Evolutionary conservation across 1,140 invertebrate genomes (phyloP).

Genomic region (Helicoverpa armigera): DNA sequence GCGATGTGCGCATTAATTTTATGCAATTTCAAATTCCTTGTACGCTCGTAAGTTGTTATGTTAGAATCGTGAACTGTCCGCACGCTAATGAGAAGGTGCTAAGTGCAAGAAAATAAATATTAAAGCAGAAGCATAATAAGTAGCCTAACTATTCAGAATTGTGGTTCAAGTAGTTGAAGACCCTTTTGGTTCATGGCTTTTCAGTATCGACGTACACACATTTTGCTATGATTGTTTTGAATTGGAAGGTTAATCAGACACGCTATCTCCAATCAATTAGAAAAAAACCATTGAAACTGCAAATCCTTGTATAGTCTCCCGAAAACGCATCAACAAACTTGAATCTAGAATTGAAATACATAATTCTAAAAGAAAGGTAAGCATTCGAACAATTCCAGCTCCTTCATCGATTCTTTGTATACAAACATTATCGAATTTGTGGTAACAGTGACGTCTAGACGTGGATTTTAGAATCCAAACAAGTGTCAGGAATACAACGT

Average conservation of each 20-base stretch:
- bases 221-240: too few relatives aligned
- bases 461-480: conserved; percentile 34
- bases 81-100: conserved; percentile 21
- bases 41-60: conserved; percentile 12
- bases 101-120: conserved; percentile 24
- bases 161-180: too few relatives aligned
- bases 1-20: not conserved
- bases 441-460: conserved; percentile 21
- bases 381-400: not conserved
- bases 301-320: too few relatives aligned
- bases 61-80: conserved; percentile 8
- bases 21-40: conserved; percentile 23
- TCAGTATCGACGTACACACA: too few relatives aligned
- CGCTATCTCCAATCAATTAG: too few relatives aligned
- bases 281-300: too few relatives aligned
- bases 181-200: too few relatives aligned
- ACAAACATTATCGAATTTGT: conserved; percentile 4
- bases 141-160: not conserved
- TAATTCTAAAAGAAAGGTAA: too few relatives aligned
- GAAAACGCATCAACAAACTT: not conserved
- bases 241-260: too few relatives aligned
- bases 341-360: not conserved
- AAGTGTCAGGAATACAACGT: conserved; percentile 7
- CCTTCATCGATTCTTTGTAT: conserved; percentile 8
- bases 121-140: not conserved